Evolutionary conservation across 2,113 vertebrate species (phyloP).

Genomic region (Manacus vitellinus): DNA sequence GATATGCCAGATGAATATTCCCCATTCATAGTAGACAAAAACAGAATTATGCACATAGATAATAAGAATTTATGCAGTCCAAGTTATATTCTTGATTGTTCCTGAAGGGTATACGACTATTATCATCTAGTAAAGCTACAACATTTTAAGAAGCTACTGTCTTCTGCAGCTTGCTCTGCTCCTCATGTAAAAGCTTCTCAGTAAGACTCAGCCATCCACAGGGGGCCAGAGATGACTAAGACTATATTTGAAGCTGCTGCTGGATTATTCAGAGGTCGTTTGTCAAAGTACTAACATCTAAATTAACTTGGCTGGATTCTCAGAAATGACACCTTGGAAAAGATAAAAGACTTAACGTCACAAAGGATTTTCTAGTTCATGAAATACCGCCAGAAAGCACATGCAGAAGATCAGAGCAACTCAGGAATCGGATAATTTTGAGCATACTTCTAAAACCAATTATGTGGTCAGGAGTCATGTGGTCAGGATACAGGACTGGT

Average conservation of each 20-base stretch:
- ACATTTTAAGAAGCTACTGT: neutral
- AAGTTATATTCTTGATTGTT: constrained; percentile 47
- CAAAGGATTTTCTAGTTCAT: neutral
- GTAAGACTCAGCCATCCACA: neutral
- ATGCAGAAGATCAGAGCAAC: neutral
- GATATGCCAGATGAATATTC: neutral
- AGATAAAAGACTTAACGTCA: constrained; percentile 6
- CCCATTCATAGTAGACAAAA: constrained; percentile 3
- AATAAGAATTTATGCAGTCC: constrained; percentile 43
- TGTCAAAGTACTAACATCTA: neutral
- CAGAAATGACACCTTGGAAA: constrained; percentile 33
- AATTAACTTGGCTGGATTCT: constrained; percentile 56
- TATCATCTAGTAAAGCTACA: neutral
- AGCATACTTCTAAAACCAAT: neutral
- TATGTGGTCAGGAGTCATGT: neutral
- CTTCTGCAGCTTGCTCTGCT: neutral
- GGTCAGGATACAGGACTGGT: neutral
- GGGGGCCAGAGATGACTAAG: neutral
- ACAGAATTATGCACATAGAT: neutral
- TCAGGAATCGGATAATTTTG: neutral
- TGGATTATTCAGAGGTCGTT: neutral
- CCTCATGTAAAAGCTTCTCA: neutral
- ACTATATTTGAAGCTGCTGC: neutral
- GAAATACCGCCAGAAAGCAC: neutral
- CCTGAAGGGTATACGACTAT: neutral